Evolutionary conservation across 2,888 invertebrate genomes (phyloP).

Genomic region (Horisme vitalbata): DNA sequence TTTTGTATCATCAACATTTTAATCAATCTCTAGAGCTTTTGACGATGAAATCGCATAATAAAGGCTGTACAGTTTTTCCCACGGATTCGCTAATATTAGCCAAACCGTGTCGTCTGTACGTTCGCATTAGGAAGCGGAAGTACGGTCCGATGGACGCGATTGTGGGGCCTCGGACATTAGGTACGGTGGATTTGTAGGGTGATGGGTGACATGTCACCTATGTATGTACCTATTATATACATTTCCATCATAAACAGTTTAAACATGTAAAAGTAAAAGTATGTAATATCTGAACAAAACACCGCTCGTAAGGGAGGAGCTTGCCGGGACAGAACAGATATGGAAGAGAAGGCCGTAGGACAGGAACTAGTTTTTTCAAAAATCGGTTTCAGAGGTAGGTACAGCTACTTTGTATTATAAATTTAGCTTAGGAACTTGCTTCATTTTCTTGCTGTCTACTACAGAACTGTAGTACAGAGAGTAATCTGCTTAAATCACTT

Average conservation of each 20-base stretch:
- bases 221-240: background rate
- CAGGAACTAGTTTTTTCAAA: too few relatives aligned
- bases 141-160: constrained; percentile 61
- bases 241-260: constrained; percentile 3
- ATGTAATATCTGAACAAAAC: too few relatives aligned
- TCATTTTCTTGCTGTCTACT: too few relatives aligned
- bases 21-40: constrained; percentile 3
- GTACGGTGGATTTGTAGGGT: constrained; percentile 14
- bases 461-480: too few relatives aligned
- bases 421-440: too few relatives aligned
- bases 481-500: background rate
- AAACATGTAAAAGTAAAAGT: too few relatives aligned
- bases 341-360: too few relatives aligned
- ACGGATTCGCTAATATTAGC: constrained; percentile 43
- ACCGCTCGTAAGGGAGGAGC: too few relatives aligned
- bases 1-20: constrained; percentile 1
- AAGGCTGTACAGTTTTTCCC: constrained; percentile 36
- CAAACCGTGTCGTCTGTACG: constrained; percentile 25
- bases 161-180: constrained; percentile 47
- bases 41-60: constrained; percentile 13
- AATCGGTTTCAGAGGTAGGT: too few relatives aligned
- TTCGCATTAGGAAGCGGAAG: constrained; percentile 62
- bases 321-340: too few relatives aligned
- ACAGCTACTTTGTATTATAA: too few relatives aligned
- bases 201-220: constrained; percentile 8